Base-by-base conservation (phyloP, 2,888 invertebrate species). In the Ophion obscuratus region DNA sequence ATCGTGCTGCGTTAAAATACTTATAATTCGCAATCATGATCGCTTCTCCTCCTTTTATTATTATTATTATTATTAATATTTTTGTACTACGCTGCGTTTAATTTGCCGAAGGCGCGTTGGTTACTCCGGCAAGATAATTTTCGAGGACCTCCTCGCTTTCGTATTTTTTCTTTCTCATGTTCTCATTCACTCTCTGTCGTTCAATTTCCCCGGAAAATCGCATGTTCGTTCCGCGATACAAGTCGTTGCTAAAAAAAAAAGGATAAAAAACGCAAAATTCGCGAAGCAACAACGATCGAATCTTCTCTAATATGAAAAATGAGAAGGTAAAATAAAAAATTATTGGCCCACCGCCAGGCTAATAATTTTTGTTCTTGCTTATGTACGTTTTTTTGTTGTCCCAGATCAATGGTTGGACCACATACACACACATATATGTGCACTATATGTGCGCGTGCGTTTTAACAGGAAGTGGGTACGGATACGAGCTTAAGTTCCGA, bases 1-100 rank as follows among this genome's bases (percentile, higher is more conserved):
- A 85, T 82, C 78, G 85, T 57, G 61, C 78, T 64, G 53, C 73
- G 24, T 47, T 67, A 73, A 83, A 86, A 81, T 77, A 77, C 80
- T 78, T 62, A 83, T 79, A 73, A 40, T 57, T 68, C 68, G 71
- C 83, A 78, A 83, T 47, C 62, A 57, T 61, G 36, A 80, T 71
- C 84, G 66, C 76, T 70, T 75, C 27, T 75, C 14, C 27, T 73
- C 40, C 53, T 70, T 64, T 80, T 64, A 67, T 80, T 64, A 79
- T 53, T 68, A 78, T 61, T 70, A 73, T 62, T 57, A 71, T 57
- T 67, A 62, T 62, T 20, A 57, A 20, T 70, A 67, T 75, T 27
- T 76, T 67, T 76, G 82, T 70, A 80, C 78, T 75, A 79, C 85
- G 66, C 71, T 76, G 79, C 73, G 40, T 64, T 74, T 75, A 81